These are phyloP conservation scores for Cryptotermes secundus DNA, from an alignment of 1,140 invertebrate species.

Conservation along the genomic window DNA sequence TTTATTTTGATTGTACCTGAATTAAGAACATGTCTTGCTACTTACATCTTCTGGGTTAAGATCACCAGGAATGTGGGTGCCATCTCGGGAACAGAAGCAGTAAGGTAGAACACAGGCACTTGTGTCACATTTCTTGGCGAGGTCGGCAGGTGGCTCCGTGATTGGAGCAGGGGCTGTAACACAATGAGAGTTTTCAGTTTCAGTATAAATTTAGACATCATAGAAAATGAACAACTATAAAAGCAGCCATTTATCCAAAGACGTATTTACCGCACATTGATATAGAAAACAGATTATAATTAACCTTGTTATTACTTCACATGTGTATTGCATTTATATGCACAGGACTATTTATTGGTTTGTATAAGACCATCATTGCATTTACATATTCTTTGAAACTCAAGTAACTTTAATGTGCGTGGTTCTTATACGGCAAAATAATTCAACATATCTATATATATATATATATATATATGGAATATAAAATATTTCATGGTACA, in stretches of 20 bases:
- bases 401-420: too few relatives aligned
- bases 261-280: not conserved
- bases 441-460: too few relatives aligned
- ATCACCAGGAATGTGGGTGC: conserved; percentile 80
- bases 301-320: not conserved
- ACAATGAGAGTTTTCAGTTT: not conserved
- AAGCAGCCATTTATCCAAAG: not conserved
- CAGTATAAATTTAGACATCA: not conserved
- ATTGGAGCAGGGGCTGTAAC: conserved; percentile 69
- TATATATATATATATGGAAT: too few relatives aligned
- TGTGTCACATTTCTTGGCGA: conserved; percentile 75
- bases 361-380: too few relatives aligned
- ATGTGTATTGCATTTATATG: not conserved
- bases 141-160: conserved; percentile 75
- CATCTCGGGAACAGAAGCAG: conserved; percentile 92
- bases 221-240: not conserved
- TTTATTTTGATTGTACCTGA: too few relatives aligned
- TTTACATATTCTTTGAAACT: too few relatives aligned
- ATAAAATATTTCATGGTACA: too few relatives aligned
- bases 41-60: conserved; percentile 77
- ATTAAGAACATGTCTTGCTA: conserved; percentile 19
- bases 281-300: not conserved
- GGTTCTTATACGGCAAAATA: too few relatives aligned
- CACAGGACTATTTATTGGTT: not conserved
- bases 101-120: conserved; percentile 79